Evolutionary conservation across 2,113 vertebrate species (phyloP).

Genomic region (Andinoacara biseriatus): DNA sequence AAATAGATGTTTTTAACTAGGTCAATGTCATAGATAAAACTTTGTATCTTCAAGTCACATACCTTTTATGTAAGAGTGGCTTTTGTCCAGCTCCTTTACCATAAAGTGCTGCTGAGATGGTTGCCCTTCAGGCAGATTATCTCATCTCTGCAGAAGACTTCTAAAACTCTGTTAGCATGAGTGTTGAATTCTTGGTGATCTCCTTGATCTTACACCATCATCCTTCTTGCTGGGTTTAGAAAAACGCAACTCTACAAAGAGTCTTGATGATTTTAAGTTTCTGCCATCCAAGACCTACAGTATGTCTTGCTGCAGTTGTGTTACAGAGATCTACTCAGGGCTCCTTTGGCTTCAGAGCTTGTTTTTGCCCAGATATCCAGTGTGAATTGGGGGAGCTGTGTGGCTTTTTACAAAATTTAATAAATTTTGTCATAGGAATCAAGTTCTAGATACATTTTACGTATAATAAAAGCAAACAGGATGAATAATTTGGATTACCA

Average conservation of each 20-base stretch:
- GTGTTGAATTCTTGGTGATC: neutral
- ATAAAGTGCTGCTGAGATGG: neutral
- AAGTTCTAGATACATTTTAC: neutral
- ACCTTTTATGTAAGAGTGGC: neutral
- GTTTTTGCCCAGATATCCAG: neutral
- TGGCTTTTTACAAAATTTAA: neutral
- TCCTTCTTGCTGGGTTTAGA: neutral
- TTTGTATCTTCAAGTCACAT: neutral
- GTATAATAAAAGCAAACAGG: neutral
- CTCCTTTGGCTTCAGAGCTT: neutral
- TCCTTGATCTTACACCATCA: neutral
- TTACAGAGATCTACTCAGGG: neutral
- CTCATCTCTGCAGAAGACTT: neutral
- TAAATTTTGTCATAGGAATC: neutral
- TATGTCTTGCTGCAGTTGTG: neutral
- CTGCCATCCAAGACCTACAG: no score
- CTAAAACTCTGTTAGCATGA: neutral
- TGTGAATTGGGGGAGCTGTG: neutral
- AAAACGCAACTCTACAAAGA: neutral
- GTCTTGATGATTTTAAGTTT: neutral
- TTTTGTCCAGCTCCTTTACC: neutral
- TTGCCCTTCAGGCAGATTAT: neutral
- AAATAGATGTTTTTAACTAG: constrained; percentile 5
- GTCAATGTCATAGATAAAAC: neutral
- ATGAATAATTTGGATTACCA: neutral